Evolutionary conservation across 2,797 vertebrate genomes (phyloP), one percentile per base, ranked within the genome.

Genomic region (Pteronotus mesoamericanus): DNA sequence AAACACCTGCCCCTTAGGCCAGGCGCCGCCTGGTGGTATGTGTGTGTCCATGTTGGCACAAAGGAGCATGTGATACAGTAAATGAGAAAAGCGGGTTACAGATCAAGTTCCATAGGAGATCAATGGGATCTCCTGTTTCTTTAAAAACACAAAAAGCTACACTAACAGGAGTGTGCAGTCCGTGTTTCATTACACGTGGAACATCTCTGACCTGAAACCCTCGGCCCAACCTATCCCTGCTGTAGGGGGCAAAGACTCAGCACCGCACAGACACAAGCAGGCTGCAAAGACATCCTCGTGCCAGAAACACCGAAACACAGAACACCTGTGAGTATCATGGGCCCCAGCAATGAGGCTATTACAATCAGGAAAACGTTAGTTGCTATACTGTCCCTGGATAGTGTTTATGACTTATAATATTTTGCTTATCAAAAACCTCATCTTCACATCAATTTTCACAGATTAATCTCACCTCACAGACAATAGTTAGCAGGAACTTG

Each of bases 141-240:
- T 42, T 34, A 59, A 72, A 86, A 78, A 79, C 5, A 29, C 39
- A 53, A 55, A 68, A 29, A 75, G n/a, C 77, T 66, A 15, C 0
- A 2, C 29, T 32, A 18, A n/a, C 44, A 64, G 0, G 2, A 37
- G 59, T 6, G 3, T 24, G 26, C 21, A 29, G 51, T 2, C 59
- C 12, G 4, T 11, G 39, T 34, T 26, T 26, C 61, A 22, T 1
- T 16, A 39, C 21, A 19, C 0, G 1, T 0, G 42, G 53, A 39
- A 44, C 46, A 21, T 2, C 5, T 7, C 61, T 3, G 29, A 16
- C 16, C 6, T 0, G 6, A 51, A 9, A 3, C 19, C 12, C 34
- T 0, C 1, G 1, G 5, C 3, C 34, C 79, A 57, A 1, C 14
- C 4, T 5, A 7, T 2, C 24, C 26, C 4, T 7, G 10, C 32